These are phyloP conservation scores for Uloborus plumipes DNA, from an alignment of 2,888 invertebrate genomes.

Conservation along the genomic window DNA sequence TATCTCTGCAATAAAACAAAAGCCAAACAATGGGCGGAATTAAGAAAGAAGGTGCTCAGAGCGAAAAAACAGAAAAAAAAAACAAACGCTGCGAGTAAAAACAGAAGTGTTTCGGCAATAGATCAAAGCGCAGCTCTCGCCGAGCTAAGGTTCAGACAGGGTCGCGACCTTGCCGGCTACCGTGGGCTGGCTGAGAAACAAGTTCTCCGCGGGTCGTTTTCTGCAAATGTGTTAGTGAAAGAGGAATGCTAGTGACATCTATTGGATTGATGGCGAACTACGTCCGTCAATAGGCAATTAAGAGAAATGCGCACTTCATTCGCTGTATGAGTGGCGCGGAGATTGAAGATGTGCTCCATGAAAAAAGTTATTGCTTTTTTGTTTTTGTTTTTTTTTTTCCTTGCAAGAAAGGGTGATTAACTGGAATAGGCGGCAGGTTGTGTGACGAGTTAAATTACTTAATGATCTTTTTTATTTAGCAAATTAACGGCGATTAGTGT, in stretches of 20 bases:
- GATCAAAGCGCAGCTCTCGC: slow-evolving; percentile 42
- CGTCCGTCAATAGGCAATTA: neutral
- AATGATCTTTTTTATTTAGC: too few relatives aligned
- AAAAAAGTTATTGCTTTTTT: too few relatives aligned
- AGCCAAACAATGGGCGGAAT: too few relatives aligned
- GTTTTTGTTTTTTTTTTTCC: too few relatives aligned
- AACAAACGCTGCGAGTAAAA: slow-evolving; percentile 9
- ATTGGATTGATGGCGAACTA: slow-evolving; percentile 14
- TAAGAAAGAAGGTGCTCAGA: too few relatives aligned
- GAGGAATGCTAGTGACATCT: slow-evolving; percentile 33
- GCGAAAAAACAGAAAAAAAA: neutral
- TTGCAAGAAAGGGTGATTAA: too few relatives aligned
- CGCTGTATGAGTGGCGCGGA: too few relatives aligned
- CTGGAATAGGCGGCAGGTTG: too few relatives aligned
- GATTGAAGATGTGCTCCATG: too few relatives aligned
- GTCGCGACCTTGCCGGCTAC: slow-evolving; percentile 60
- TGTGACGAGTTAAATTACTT: too few relatives aligned
- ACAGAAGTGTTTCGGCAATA: slow-evolving; percentile 44
- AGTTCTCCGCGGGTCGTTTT: slow-evolving; percentile 19
- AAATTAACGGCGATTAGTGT: too few relatives aligned
- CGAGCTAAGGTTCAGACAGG: slow-evolving; percentile 7
- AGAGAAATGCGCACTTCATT: neutral
- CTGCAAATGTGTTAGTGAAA: slow-evolving; percentile 28
- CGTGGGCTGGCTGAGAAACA: slow-evolving; percentile 48
- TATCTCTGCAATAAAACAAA: too few relatives aligned